Percentiles rank a stretch among this genome's conserved stretches.
Conservation (phyloP, 2,888 invertebrate genomes). For the Cynaeus angustus region DNA sequence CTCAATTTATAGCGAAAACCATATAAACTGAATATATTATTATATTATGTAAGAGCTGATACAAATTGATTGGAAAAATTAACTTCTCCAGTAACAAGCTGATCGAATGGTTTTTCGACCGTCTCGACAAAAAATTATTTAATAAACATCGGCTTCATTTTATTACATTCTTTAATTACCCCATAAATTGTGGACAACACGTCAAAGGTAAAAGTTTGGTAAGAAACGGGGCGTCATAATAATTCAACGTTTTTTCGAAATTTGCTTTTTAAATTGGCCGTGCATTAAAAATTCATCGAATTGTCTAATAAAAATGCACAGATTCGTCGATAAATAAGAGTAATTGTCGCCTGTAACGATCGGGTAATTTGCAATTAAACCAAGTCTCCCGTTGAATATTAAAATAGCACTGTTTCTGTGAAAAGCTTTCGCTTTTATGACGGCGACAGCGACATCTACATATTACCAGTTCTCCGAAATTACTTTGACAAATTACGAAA, state of each 20-base stretch:
- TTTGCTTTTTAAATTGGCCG: slow-evolving; percentile 34
- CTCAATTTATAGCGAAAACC: slow-evolving; percentile 49
- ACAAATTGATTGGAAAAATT: slow-evolving; percentile 45
- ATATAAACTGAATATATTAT: slow-evolving; percentile 46
- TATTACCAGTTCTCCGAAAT: slow-evolving; percentile 44
- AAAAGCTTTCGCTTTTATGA: slow-evolving; percentile 49
- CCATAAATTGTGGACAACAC: slow-evolving; percentile 47
- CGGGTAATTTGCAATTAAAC: slow-evolving; percentile 43
- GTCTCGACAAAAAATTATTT: slow-evolving; percentile 36
- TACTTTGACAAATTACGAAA: slow-evolving; percentile 49
- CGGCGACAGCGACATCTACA: slow-evolving; percentile 47
- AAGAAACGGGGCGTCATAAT: slow-evolving; percentile 31
- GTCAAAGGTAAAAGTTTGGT: slow-evolving; percentile 48
- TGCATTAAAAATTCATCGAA: slow-evolving; percentile 40
- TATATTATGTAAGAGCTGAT: slow-evolving; percentile 44
- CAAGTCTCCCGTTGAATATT: slow-evolving; percentile 43
- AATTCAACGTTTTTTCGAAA: slow-evolving; percentile 44
- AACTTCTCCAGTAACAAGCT: slow-evolving; percentile 17
- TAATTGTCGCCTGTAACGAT: slow-evolving; percentile 46
- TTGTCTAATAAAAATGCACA: slow-evolving; percentile 39
- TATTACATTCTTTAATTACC: slow-evolving; percentile 47
- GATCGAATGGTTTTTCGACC: slow-evolving; percentile 15
- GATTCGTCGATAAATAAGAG: slow-evolving; percentile 47
- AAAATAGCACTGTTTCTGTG: slow-evolving; percentile 46
- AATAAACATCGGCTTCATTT: slow-evolving; percentile 40